Evolutionary conservation across 2,888 invertebrate genomes (phyloP).

Genomic region (Scelioninae gen. 1): DNA sequence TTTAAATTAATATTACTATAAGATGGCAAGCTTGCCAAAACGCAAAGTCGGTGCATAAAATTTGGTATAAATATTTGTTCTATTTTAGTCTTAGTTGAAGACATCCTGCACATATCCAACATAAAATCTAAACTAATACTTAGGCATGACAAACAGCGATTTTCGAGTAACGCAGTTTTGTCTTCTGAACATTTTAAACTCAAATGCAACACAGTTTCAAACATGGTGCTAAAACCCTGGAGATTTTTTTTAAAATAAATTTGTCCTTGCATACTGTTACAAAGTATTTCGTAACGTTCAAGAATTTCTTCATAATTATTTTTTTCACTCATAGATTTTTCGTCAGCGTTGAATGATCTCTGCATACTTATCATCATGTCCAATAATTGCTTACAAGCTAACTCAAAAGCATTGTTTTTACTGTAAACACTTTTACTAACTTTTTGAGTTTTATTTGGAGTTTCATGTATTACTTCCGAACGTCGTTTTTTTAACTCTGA

Average conservation of each 20-base stretch:
- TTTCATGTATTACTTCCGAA: too few relatives aligned
- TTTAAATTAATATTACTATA: slow-evolving; percentile 25
- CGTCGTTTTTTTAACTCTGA: too few relatives aligned
- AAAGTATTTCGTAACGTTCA: not conserved
- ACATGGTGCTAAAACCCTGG: slow-evolving; percentile 66
- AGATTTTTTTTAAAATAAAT: slow-evolving; percentile 56
- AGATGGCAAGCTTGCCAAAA: not conserved
- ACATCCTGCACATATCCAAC: slow-evolving; percentile 20
- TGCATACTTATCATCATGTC: too few relatives aligned
- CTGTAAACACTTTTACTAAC: too few relatives aligned
- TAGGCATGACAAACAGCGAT: slow-evolving; percentile 53
- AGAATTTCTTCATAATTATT: not conserved
- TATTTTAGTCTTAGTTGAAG: slow-evolving; percentile 67
- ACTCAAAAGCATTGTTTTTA: too few relatives aligned
- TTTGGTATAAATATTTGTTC: slow-evolving; percentile 73
- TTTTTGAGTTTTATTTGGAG: too few relatives aligned
- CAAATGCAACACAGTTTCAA: slow-evolving; percentile 70
- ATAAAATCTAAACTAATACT: slow-evolving; percentile 40
- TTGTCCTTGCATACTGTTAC: not conserved
- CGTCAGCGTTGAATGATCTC: too few relatives aligned
- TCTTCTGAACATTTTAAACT: slow-evolving; percentile 46
- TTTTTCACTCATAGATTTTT: not conserved
- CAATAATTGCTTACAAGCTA: too few relatives aligned
- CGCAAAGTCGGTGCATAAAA: slow-evolving; percentile 76
- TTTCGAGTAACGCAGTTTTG: slow-evolving; percentile 5